Evolutionary conservation across 53 echinoderm and acorn worm genomes (phyloP).

Genomic region (Apostichopus leukothele): DNA sequence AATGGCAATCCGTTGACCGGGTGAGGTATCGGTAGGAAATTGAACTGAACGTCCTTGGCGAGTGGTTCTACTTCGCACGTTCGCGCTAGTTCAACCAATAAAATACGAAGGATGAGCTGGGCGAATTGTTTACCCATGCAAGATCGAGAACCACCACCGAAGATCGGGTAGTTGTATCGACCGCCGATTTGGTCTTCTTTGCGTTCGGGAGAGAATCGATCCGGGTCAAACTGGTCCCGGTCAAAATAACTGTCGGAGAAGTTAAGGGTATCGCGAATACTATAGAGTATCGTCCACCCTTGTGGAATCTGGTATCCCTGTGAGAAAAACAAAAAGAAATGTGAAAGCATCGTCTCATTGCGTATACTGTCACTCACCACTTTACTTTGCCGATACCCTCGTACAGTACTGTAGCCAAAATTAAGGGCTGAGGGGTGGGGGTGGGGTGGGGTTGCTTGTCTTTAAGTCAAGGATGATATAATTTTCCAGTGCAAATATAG

Average conservation of each 20-base stretch:
- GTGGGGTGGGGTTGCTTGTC: too few relatives aligned
- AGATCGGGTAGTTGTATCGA: constrained; percentile 83
- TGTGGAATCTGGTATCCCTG: constrained; percentile 94
- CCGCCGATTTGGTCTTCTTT: constrained; percentile 80
- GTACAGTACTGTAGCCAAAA: too few relatives aligned
- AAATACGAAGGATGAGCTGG: constrained; percentile 67
- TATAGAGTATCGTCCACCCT: constrained; percentile 90
- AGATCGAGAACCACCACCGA: constrained; percentile 81
- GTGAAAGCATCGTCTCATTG: neutral
- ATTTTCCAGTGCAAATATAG: too few relatives aligned
- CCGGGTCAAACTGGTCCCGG: constrained; percentile 79
- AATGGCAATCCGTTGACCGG: constrained; percentile 82
- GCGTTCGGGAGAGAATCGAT: constrained; percentile 71
- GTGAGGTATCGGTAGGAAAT: constrained; percentile 65
- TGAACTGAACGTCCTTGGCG: constrained; percentile 58
- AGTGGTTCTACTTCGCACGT: constrained; percentile 71
- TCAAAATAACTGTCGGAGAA: constrained; percentile 71
- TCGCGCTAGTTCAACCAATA: constrained; percentile 77
- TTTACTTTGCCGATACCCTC: too few relatives aligned
- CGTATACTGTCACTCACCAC: neutral
- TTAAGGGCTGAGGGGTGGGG: too few relatives aligned
- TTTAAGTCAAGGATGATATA: too few relatives aligned
- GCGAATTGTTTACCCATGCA: constrained; percentile 90
- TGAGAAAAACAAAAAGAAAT: neutral
- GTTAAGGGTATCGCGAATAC: constrained; percentile 85